Conservation (phyloP, 2,888 invertebrate species). For the Cabera pusaria region DNA sequence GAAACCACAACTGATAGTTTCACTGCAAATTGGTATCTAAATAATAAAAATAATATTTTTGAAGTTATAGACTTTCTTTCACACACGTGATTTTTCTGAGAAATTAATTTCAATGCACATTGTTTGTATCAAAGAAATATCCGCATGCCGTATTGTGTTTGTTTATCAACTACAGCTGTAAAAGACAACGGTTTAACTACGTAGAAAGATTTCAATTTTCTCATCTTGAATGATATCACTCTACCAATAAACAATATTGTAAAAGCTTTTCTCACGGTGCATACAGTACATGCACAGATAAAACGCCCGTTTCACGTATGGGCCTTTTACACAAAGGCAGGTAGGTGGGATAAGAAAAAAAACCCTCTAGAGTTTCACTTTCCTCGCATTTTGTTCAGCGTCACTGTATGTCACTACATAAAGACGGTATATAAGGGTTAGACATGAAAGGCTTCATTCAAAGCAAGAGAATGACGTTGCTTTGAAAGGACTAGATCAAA, state of each 20-base stretch:
- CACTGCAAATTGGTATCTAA: no score
- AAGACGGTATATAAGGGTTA: constrained; percentile 38
- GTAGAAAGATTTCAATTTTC: constrained; percentile 16
- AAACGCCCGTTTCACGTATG: constrained; percentile 42
- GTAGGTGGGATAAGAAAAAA: constrained; percentile 53
- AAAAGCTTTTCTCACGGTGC: constrained; percentile 57
- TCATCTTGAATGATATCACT: constrained; percentile 24
- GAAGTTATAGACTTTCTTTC: no score
- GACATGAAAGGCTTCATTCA: constrained; percentile 44
- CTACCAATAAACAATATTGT: constrained; percentile 54
- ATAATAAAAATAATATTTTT: no score
- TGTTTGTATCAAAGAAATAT: no score
- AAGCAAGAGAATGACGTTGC: constrained; percentile 13
- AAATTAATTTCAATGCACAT: no score
- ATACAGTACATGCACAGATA: no score
- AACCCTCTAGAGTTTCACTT: constrained; percentile 62
- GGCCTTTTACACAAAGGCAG: constrained; percentile 49
- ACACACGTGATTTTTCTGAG: no score
- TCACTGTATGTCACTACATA: constrained; percentile 49
- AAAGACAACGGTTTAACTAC: no score
- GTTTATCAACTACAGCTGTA: no score
- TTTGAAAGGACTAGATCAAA: not conserved
- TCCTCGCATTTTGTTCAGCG: constrained; percentile 53
- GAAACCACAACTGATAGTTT: no score
- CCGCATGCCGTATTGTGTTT: no score